A percentile compares a stretch with the other conserved stretches of the same genome.
Evolutionary conservation across 2,113 vertebrate species (phyloP).

Genomic region (Archilochus colubris): DNA sequence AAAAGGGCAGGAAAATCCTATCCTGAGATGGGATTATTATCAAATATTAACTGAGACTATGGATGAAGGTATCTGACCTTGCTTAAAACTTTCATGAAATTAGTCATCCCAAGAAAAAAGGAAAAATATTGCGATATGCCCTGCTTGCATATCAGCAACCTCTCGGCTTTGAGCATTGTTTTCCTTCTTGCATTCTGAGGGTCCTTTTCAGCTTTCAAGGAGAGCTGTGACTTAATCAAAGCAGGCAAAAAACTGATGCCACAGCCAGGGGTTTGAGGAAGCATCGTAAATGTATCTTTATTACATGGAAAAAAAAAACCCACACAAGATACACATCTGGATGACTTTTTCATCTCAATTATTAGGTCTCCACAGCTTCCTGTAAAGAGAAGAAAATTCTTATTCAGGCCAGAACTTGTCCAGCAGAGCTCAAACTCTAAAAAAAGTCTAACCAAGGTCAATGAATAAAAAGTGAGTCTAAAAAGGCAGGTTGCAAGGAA

Average conservation of each 20-base stretch:
- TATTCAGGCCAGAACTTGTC: slow-evolving; percentile 22
- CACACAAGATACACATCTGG: background rate
- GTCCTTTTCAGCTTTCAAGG: background rate
- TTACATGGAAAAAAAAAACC: no score
- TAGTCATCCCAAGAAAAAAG: background rate
- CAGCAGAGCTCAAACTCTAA: slow-evolving; percentile 18
- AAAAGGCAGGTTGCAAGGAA: slow-evolving; percentile 47
- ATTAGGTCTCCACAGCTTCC: background rate
- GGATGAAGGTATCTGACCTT: background rate
- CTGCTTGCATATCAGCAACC: background rate
- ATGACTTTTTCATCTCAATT: background rate
- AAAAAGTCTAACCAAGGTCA: slow-evolving; percentile 48
- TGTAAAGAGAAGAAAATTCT: slow-evolving; percentile 6
- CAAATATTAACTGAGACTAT: background rate
- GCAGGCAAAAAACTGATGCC: background rate
- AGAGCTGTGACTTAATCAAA: background rate
- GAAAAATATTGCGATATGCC: background rate
- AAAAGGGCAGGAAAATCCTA: background rate
- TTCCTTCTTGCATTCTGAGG: background rate
- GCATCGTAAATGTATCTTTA: background rate
- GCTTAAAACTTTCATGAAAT: background rate
- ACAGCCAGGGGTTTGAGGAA: background rate
- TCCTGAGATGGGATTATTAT: background rate
- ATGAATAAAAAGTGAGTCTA: slow-evolving; percentile 26
- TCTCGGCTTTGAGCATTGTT: background rate